These are phyloP conservation scores for Meloe dianella DNA, from an alignment of 2,888 invertebrate genomes.

Conservation along the genomic window DNA sequence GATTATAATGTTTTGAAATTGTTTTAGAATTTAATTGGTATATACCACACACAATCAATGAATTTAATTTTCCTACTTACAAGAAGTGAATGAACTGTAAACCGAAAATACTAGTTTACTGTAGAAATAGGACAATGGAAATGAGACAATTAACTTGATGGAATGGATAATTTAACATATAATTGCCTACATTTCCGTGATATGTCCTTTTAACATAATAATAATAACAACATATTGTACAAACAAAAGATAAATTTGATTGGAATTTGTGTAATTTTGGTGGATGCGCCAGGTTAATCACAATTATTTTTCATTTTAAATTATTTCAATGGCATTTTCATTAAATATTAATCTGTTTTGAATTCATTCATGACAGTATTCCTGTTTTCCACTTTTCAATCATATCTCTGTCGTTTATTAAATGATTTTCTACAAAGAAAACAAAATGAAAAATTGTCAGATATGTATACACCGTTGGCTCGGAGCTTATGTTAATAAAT, in stretches of 20 bases:
- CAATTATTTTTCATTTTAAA: not conserved
- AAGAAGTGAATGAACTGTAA: not conserved
- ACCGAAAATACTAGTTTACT: not conserved
- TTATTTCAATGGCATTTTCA: not conserved
- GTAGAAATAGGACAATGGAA: not conserved
- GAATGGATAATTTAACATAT: not conserved
- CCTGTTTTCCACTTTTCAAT: not conserved
- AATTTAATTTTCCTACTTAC: not conserved
- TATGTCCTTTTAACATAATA: not conserved
- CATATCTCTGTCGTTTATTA: not conserved
- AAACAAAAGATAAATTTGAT: too few species aligned
- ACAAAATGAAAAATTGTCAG: not conserved
- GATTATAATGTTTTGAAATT: too few species aligned
- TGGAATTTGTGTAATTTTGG: not conserved
- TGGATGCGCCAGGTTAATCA: not conserved
- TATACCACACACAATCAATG: not conserved
- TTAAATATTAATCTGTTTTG: not conserved
- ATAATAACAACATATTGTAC: too few species aligned
- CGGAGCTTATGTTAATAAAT: conserved; percentile 5
- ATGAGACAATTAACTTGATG: conserved; percentile 6
- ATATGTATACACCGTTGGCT: not conserved
- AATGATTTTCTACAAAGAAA: not conserved
- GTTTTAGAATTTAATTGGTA: too few species aligned
- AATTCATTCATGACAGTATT: not conserved
- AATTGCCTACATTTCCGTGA: not conserved